phyloP scores from a whole-genome alignment of 2,888 invertebrate species.

The Odontocolon sp. region DNA sequence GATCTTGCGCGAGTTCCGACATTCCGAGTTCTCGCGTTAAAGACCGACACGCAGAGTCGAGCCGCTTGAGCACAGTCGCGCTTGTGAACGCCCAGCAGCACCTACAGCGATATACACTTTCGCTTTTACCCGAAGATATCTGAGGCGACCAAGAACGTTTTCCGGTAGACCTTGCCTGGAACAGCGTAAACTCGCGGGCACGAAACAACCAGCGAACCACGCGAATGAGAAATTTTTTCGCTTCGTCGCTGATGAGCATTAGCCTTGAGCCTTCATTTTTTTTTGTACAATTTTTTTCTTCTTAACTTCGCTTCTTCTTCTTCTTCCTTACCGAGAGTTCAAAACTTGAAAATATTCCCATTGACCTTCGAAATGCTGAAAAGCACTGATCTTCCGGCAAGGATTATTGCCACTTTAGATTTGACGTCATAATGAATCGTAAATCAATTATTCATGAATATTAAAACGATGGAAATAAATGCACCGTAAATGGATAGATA shows the following conservation, averaged over 20 bases:
- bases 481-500: too few species aligned
- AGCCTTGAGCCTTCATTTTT: constrained; percentile 38
- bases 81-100: neutral
- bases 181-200: constrained; percentile 3
- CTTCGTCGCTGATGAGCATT: constrained; percentile 46
- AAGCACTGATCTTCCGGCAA: neutral
- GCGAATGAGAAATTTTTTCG: constrained; percentile 35
- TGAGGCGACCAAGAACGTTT: constrained; percentile 25
- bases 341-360: constrained; percentile 14
- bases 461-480: too few species aligned
- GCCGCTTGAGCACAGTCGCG: neutral
- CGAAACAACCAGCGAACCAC: constrained; percentile 12
- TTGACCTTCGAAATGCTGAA: constrained; percentile 9
- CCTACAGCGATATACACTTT: constrained; percentile 62
- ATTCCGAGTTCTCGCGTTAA: constrained; percentile 30
- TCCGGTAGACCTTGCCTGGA: constrained; percentile 53
- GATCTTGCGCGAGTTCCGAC: constrained; percentile 23
- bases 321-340: constrained; percentile 14
- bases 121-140: constrained; percentile 64
- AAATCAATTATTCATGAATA: constrained; percentile 1
- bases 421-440: constrained; percentile 1
- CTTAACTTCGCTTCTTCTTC: neutral
- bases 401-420: constrained; percentile 4
- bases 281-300: neutral
- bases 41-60: neutral